A percentile compares a stretch with the other conserved stretches of the same genome.
These are phyloP conservation scores for Mormyrops boulengeri DNA, from an alignment of 2,797 vertebrate genomes.

Conservation along the genomic window DNA sequence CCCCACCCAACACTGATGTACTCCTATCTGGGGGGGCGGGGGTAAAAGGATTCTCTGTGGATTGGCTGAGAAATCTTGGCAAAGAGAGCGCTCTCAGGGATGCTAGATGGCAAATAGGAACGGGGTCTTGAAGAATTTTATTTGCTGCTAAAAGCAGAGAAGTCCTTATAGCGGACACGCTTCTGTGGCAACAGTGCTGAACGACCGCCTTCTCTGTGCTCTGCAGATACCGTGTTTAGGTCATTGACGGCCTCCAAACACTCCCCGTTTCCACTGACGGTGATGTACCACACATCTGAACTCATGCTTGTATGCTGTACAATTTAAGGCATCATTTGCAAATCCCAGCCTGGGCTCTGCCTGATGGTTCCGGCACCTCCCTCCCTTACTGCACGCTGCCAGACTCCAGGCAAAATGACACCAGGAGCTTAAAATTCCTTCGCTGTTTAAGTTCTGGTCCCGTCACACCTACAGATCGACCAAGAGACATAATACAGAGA, in stretches of 20 bases:
- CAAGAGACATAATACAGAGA: neutral
- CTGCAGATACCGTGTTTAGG: neutral
- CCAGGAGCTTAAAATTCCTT: neutral
- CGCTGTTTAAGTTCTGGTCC: neutral
- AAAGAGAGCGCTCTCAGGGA: neutral
- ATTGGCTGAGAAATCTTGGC: neutral
- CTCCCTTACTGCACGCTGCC: neutral
- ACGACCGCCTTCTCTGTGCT: neutral
- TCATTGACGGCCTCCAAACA: neutral
- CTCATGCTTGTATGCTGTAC: neutral
- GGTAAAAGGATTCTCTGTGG: neutral
- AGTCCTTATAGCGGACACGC: slow-evolving; percentile 35
- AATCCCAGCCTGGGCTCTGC: neutral
- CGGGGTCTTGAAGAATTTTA: slow-evolving; percentile 25
- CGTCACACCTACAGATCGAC: neutral
- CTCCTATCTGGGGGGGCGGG: neutral
- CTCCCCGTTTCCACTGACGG: neutral
- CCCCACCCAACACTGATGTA: neutral
- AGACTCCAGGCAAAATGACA: neutral
- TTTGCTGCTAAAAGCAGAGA: slow-evolving; percentile 44
- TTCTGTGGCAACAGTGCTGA: neutral
- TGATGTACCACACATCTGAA: neutral
- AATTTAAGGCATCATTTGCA: neutral
- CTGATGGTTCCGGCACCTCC: neutral
- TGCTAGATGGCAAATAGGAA: slow-evolving; percentile 48